Evolutionary conservation across 1,140 invertebrate species (phyloP), one percentile per base, ranked within the genome.

Genomic region (Steinernema khuongi): DNA sequence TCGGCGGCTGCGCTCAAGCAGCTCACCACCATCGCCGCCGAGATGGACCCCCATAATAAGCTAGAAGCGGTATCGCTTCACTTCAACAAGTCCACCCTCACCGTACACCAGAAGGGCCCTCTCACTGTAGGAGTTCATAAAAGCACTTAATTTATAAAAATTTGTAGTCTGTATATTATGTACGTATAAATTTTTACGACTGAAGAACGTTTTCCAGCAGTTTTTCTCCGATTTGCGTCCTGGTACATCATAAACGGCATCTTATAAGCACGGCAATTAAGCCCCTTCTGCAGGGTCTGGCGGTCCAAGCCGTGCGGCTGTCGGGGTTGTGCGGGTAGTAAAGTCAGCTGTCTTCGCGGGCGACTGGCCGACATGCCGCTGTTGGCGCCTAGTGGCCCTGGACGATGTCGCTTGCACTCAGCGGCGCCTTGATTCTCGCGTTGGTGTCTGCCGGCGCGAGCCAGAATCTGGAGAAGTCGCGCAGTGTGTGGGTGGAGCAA

Each of bases 401-500:
- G 19, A 60, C 11, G 50, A 60, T 60, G 50, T 11, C 50, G 7
- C n/a, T n/a, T n/a, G 11, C 50, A 4, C 50, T 60, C 50, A 26
- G 50, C 50, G 11, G 50, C 19, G 50, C 26, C 50, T 22, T 60
- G 4, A 14, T 60, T 22, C 11, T 60, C 19, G 22, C 19, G 11
- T 2, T 17, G 26, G 4, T 60, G 14, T 7, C 50, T 60, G 50
- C 22, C 22, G 4, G 11, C 26, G 11, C 30, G 18, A 50, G 68
- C 11, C 80, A 81, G 70, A 77, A 79, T 41, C 75, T 84, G 14
- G 83, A 84, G 32, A 84, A 84, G 71, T 81, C 81, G 4, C 36
- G 84, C 30, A 80, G 75, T 33, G 83, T 84, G 19, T 84, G 83
- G 83, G 81, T 84, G 17, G 83, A 84, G 43, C 83, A 84, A 68